phyloP scores from a whole-genome alignment of 2,113 vertebrate genomes.

The Hippocampus barbouri region DNA sequence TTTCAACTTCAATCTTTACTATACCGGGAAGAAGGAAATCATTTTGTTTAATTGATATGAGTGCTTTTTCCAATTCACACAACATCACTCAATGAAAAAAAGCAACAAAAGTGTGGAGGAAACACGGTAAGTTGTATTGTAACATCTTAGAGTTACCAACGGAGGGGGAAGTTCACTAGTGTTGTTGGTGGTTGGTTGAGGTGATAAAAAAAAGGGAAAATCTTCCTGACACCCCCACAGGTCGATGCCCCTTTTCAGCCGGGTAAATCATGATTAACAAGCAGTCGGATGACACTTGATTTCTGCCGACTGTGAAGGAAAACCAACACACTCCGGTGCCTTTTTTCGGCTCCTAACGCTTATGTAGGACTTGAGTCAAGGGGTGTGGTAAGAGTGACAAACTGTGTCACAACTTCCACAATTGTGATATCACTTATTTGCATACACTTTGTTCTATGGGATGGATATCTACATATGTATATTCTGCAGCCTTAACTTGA shows the following conservation, averaged over 20 bases:
- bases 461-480: not conserved
- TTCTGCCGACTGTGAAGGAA: constrained; percentile 8
- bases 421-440: constrained; percentile 12
- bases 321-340: not conserved
- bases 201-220: not conserved
- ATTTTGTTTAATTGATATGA: no score
- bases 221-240: not conserved
- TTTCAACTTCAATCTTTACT: no score
- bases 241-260: not conserved
- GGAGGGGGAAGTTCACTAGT: no score
- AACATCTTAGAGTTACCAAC: no score
- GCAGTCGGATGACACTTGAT: not conserved
- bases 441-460: not conserved
- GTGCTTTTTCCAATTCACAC: no score
- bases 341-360: constrained; percentile 40
- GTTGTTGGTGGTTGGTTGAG: no score
- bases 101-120: no score
- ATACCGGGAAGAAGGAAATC: no score
- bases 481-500: not conserved
- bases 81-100: no score
- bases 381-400: constrained; percentile 44
- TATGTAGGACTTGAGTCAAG: constrained; percentile 20
- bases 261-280: not conserved
- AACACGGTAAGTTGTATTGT: no score
- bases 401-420: constrained; percentile 51